Conservation (phyloP, 2,888 invertebrate species). For the Nebria brevicollis region DNA sequence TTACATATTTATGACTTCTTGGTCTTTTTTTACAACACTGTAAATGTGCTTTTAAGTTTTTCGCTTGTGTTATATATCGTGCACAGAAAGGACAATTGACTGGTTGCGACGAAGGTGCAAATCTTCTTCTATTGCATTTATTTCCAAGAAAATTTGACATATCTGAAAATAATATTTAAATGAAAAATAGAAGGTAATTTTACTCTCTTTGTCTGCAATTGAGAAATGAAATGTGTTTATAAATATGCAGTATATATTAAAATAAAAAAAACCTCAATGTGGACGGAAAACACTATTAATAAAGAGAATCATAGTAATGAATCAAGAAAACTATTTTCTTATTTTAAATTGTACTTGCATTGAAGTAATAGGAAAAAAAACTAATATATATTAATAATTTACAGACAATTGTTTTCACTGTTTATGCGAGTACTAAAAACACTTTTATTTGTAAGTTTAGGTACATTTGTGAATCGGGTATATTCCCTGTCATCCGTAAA, state of each 20-base stretch:
- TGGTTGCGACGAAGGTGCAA: constrained; percentile 32
- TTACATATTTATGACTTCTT: not conserved
- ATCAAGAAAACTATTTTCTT: too few relatives aligned
- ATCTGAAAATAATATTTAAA: constrained; percentile 13
- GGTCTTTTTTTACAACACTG: constrained; percentile 28
- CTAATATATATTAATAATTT: not conserved
- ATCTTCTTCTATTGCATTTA: constrained; percentile 8
- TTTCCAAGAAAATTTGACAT: not conserved
- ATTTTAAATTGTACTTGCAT: too few relatives aligned
- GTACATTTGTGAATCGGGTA: not conserved
- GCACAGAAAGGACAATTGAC: constrained; percentile 34
- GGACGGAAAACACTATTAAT: too few relatives aligned
- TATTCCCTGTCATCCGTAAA: not conserved
- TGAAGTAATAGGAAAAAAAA: too few relatives aligned
- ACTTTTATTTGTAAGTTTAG: constrained; percentile 9
- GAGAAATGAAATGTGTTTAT: constrained; percentile 18
- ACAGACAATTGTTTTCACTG: not conserved
- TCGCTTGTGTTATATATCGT: constrained; percentile 36
- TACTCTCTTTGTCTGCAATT: not conserved
- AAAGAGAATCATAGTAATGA: too few relatives aligned
- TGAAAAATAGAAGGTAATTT: not conserved
- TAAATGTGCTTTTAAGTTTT: constrained; percentile 40
- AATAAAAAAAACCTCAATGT: not conserved
- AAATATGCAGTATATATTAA: not conserved
- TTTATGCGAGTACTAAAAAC: not conserved